Evolutionary conservation across 2,113 vertebrate species (phyloP).

Genomic region (Eulemur rufifrons): DNA sequence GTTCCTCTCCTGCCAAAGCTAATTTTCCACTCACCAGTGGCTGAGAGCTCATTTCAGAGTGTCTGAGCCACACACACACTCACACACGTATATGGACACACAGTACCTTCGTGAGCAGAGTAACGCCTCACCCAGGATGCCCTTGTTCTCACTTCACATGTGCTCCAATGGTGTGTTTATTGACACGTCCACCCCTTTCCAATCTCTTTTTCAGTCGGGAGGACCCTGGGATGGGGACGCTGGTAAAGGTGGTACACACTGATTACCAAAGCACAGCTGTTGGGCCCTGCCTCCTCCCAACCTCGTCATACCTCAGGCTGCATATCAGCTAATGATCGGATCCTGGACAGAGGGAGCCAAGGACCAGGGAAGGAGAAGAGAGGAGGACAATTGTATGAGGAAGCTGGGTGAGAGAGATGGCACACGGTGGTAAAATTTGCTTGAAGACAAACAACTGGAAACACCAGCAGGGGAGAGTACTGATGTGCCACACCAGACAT

Average conservation of each 20-base stretch:
- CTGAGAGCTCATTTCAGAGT: constrained; percentile 56
- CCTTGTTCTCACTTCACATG: background rate
- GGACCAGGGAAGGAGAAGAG: background rate
- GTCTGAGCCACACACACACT: background rate
- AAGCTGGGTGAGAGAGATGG: background rate
- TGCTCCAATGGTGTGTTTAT: background rate
- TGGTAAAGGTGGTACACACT: background rate
- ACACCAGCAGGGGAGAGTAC: too few relatives aligned
- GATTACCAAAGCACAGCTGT: background rate
- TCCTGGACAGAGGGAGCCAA: background rate
- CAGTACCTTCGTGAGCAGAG: background rate
- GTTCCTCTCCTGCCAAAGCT: constrained; percentile 68
- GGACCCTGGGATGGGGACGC: background rate
- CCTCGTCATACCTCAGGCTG: background rate
- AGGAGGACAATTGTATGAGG: background rate
- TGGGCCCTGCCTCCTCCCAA: background rate
- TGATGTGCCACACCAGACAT: background rate
- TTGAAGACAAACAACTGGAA: background rate
- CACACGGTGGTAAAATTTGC: background rate
- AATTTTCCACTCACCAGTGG: constrained; percentile 72
- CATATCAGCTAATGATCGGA: background rate
- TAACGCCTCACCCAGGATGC: background rate
- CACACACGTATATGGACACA: background rate
- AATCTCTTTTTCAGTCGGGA: background rate
- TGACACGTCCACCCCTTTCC: background rate